Evolutionary conservation across 2,113 vertebrate species (phyloP), one percentile per base, ranked within the genome.

Genomic region (Hyla sarda): DNA sequence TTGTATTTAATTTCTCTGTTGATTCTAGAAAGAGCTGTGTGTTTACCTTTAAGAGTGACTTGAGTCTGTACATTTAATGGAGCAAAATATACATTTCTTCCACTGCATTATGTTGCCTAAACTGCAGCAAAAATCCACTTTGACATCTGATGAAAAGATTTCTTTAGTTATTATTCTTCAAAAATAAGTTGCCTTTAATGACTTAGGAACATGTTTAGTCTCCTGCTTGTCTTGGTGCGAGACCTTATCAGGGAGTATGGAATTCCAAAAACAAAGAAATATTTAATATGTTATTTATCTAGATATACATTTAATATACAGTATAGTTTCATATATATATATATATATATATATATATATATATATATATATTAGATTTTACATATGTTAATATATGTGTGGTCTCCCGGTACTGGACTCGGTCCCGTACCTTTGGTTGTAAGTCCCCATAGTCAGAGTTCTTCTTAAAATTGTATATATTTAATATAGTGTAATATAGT

Each of bases 151-250:
- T 80, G 54, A 80, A 54, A 80, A 80, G 77, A 41, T 58, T n/a
- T 58, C 76, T 56, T 50, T 23, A 79, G 76, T 56, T 34, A 34
- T 41, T 41, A 80, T 80, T 62, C 56, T 60, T n/a, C 6, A 37
- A 34, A 80, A 62, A n/a, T 56, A 80, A 58, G 56, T n/a, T 80
- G 14, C 14, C 52, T 62, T 80, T 77, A 77, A 77, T 77, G 75
- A 77, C 74, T 54, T 80, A 23, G 19, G 45, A 80, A 60, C 23
- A 80, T 80, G 77, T 80, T 80, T 80, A 80, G 77, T 80, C 77
- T 80, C 34, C 21, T n/a, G 54, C 11, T 21, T 58, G n/a, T 79
- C 34, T 60, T 60, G 76, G 34, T 41, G 34, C n/a, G 6, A 34
- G 23, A 60, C 54, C 23, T 16, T 60, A 80, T 48, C 73, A 28